Base-by-base conservation (phyloP, 2,113 vertebrate genomes). In the Mohoua ochrocephala region DNA sequence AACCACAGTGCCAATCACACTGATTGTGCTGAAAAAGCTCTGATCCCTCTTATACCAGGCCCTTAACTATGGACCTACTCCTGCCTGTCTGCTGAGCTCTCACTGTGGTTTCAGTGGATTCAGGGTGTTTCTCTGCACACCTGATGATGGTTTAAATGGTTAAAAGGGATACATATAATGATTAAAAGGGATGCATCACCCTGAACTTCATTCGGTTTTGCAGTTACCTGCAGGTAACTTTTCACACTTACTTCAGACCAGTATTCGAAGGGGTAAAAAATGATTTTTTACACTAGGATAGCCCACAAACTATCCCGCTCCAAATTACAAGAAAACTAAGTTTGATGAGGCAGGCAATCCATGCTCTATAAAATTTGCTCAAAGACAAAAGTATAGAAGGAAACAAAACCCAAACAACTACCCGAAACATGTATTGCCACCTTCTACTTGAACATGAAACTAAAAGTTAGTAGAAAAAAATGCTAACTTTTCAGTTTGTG, bases 31-130 rank as follows among this genome's bases (percentile, higher is more conserved):
- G 15, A 30, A 42, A 79, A 50, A 77, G 7, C 42, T 84, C 81
- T 1, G 0, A 20, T 44, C 12, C 13, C 16, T 78, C 35, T 57
- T n/a, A 28, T 11, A 74, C 49, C 8, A 3, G 54, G 9, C 30
- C 31, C 57, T 42, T 22, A 33, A 41, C 9, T 18, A 26, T 1
- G 5, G 47, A 49, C 7, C 15, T 8, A 1, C 27, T 87, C 28
- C 35, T 47, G 4, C 49, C 61, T 24, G 12, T 6, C 54, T 67
- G 56, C 84, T 63, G 50, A 74, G 28, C 24, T 69, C 60, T 57
- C 45, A 14, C 22, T 9, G 19, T 30, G 39, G 35, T 53, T 59
- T 59, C 0, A 0, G 22, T 35, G 50, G 41, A 45, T 35, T 47
- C 28, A 31, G 35, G 18, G 19, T 13, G 21, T 33, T 61, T n/a